Conservation (phyloP, 2,113 vertebrate genomes). For the Notarius quadriscutis region DNA sequence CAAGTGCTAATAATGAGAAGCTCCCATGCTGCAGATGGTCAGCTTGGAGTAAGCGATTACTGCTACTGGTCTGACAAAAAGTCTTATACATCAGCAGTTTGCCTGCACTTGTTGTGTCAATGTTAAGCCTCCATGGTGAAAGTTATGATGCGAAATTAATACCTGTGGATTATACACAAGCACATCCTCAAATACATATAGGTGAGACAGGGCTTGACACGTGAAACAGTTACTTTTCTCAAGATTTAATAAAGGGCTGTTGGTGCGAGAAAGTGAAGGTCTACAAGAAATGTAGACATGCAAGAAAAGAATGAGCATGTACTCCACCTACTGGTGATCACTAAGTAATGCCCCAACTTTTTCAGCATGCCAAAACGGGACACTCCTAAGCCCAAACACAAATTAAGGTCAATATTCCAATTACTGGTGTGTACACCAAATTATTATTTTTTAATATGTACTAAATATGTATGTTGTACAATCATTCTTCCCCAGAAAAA, state of each 20-base stretch:
- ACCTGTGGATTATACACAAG: not conserved
- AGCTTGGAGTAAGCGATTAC: constrained; percentile 55
- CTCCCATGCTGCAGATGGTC: constrained; percentile 65
- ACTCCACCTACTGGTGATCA: constrained; percentile 43
- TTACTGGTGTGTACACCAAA: too few relatives aligned
- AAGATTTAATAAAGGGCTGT: not conserved
- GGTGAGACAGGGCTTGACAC: not conserved
- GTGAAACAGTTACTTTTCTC: not conserved
- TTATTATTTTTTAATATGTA: too few relatives aligned
- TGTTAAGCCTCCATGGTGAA: not conserved
- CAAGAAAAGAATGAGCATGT: not conserved
- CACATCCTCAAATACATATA: not conserved
- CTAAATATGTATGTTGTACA: too few relatives aligned
- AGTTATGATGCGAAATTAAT: not conserved
- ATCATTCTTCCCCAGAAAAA: too few relatives aligned
- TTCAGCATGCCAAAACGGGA: not conserved
- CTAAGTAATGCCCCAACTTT: not conserved
- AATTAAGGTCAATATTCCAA: not conserved
- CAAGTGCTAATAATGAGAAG: constrained; percentile 64
- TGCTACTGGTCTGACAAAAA: constrained; percentile 14
- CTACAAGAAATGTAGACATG: too few relatives aligned
- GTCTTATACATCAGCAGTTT: not conserved
- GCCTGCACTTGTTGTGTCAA: not conserved
- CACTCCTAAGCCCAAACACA: not conserved
- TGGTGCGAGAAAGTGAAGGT: not conserved